A percentile compares a stretch with the other conserved stretches of the same genome.
Evolutionary conservation across 2,113 vertebrate genomes (phyloP).

Genomic region (Pteruthius melanotis): DNA sequence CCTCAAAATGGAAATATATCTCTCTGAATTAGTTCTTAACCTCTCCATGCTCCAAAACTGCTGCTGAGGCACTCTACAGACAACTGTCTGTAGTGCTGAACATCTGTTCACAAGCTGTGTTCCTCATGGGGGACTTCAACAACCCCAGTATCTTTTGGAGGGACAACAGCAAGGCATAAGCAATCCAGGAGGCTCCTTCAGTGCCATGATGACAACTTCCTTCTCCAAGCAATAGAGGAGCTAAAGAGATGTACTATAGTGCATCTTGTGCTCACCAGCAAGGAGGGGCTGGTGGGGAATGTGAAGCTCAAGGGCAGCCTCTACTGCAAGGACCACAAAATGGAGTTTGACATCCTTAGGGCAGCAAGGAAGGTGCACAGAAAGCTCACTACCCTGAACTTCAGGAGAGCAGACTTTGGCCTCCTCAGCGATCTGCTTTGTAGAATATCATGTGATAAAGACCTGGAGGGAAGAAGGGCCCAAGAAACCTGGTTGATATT

Average conservation of each 20-base stretch:
- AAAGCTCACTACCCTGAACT: background rate
- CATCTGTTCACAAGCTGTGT: background rate
- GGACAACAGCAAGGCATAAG: background rate
- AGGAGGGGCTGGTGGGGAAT: background rate
- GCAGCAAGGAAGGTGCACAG: background rate
- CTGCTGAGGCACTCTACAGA: background rate
- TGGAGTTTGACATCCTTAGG: background rate
- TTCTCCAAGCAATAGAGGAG: background rate
- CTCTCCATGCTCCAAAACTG: background rate
- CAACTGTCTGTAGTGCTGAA: background rate
- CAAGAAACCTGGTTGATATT: background rate
- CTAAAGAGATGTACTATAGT: background rate
- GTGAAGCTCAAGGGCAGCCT: background rate
- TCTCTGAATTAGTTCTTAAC: background rate
- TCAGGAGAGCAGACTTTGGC: background rate
- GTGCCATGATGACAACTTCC: fast-evolving
- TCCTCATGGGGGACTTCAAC: background rate
- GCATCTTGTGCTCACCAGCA: background rate
- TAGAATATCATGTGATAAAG: background rate
- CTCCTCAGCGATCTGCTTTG: background rate
- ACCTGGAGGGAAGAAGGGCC: background rate
- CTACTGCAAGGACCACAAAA: fast-evolving
- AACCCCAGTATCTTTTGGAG: background rate
- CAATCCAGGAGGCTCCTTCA: background rate
- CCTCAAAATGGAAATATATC: background rate